These are phyloP conservation scores for Uloborus plumipes DNA, from an alignment of 2,888 invertebrate species.

Conservation along the genomic window DNA sequence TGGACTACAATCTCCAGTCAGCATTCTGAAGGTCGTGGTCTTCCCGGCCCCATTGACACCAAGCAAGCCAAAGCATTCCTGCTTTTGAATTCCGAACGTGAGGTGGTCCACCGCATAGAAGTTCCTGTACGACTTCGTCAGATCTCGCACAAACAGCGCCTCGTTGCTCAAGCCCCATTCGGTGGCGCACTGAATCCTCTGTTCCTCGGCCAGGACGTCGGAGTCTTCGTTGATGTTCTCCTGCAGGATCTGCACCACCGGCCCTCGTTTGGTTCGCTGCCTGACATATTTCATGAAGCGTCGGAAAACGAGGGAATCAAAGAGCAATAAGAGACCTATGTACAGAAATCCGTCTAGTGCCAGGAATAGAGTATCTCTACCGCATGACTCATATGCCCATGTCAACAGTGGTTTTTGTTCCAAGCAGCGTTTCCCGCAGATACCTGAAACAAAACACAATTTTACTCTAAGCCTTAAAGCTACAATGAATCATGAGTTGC, in stretches of 20 bases:
- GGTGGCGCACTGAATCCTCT: slow-evolving; percentile 8
- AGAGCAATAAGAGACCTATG: slow-evolving; percentile 18
- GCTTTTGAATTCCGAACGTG: slow-evolving; percentile 65
- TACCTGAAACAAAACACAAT: slow-evolving; percentile 6
- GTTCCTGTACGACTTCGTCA: slow-evolving; percentile 61
- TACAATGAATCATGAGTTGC: no score
- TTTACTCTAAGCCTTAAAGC: no score
- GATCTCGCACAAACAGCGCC: slow-evolving; percentile 28
- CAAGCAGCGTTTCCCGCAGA: slow-evolving; percentile 28
- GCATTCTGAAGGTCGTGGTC: slow-evolving; percentile 67
- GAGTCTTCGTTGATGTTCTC: slow-evolving; percentile 19
- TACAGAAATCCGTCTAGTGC: slow-evolving; percentile 24
- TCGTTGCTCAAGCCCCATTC: slow-evolving; percentile 1
- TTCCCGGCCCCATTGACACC: slow-evolving; percentile 68
- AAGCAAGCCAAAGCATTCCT: slow-evolving; percentile 67
- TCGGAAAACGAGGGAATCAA: slow-evolving; percentile 5
- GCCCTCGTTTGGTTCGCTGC: no score
- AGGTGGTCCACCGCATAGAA: slow-evolving; percentile 66
- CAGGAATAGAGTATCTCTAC: slow-evolving; percentile 37
- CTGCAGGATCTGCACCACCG: not conserved
- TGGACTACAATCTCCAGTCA: slow-evolving; percentile 62
- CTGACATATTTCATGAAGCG: not conserved
- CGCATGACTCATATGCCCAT: slow-evolving; percentile 15
- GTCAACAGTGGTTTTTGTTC: slow-evolving; percentile 8
- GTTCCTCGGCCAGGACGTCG: slow-evolving; percentile 38